A percentile compares a stretch with the other conserved stretches of the same genome.
phyloP scores from a whole-genome alignment of 92 coral and sea anemone genomes.

The Pocillopora grandis region DNA sequence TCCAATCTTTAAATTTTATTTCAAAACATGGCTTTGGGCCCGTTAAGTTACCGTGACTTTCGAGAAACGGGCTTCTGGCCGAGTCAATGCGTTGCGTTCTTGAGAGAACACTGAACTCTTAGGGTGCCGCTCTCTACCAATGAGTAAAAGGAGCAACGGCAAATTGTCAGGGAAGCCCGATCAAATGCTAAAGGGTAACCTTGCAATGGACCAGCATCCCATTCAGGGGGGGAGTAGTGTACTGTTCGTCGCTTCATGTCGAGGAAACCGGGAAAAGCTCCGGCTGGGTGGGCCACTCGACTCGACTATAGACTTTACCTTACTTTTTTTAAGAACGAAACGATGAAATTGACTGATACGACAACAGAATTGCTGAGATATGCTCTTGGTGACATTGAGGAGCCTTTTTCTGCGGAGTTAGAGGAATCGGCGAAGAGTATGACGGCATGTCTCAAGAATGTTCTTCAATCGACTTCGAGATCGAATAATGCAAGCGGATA shows the following conservation, averaged over 20 bases:
- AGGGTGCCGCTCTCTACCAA: not conserved
- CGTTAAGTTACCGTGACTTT: not conserved
- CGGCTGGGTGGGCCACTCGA: not conserved
- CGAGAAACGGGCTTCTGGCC: not conserved
- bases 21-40: too few species aligned
- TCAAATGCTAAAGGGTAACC: not conserved
- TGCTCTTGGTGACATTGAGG: constrained; percentile 13
- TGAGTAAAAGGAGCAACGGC: too few species aligned
- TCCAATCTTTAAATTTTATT: too few species aligned
- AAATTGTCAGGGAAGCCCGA: not conserved
- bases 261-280: not conserved
- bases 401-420: constrained; percentile 19
- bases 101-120: not conserved
- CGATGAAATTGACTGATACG: constrained; percentile 4
- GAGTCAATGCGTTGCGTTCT: not conserved
- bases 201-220: not conserved
- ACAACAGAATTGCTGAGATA: not conserved
- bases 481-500: not conserved
- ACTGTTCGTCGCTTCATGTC: not conserved
- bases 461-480: not conserved
- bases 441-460: constrained; percentile 11
- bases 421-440: constrained; percentile 26
- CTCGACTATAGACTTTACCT: too few species aligned
- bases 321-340: not conserved
- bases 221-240: not conserved